These are phyloP conservation scores for Eustalomyia histrio DNA, from an alignment of 2,888 invertebrate genomes.

Conservation along the genomic window DNA sequence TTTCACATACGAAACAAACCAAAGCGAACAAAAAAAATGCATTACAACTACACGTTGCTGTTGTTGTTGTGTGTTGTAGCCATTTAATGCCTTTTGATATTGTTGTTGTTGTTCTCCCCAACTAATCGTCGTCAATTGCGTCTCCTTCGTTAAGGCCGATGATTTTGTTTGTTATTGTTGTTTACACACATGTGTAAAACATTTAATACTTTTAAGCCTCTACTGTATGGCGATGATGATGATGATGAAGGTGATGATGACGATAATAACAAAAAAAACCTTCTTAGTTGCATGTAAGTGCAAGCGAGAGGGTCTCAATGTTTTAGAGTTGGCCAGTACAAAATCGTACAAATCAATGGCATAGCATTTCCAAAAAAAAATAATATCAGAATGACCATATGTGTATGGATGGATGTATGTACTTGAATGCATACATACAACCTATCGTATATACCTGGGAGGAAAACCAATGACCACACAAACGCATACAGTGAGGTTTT, in stretches of 20 bases:
- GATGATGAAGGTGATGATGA: background rate
- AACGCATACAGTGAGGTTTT: background rate
- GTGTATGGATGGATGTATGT: background rate
- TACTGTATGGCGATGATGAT: slow-evolving; percentile 17
- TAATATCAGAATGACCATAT: background rate
- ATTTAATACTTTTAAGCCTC: slow-evolving; percentile 62
- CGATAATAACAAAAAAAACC: background rate
- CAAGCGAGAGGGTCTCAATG: slow-evolving; percentile 44
- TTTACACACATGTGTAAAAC: slow-evolving; percentile 62
- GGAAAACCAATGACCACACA: background rate
- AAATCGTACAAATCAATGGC: slow-evolving; percentile 1
- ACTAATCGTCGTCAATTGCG: slow-evolving; percentile 62
- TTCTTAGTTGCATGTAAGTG: slow-evolving; percentile 29
- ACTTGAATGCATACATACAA: background rate
- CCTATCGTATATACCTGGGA: background rate
- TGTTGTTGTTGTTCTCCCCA: slow-evolving; percentile 44
- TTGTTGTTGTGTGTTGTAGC: slow-evolving; percentile 64
- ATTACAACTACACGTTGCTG: slow-evolving; percentile 32
- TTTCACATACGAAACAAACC: slow-evolving; percentile 25
- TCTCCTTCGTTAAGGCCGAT: slow-evolving; percentile 48
- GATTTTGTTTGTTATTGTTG: slow-evolving; percentile 65
- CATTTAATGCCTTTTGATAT: slow-evolving; percentile 66
- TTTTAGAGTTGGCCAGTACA: background rate
- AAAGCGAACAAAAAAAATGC: slow-evolving; percentile 46
- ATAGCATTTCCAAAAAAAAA: background rate